Evolutionary conservation across 2,888 invertebrate species (phyloP).

Genomic region (Nomada fabriciana): DNA sequence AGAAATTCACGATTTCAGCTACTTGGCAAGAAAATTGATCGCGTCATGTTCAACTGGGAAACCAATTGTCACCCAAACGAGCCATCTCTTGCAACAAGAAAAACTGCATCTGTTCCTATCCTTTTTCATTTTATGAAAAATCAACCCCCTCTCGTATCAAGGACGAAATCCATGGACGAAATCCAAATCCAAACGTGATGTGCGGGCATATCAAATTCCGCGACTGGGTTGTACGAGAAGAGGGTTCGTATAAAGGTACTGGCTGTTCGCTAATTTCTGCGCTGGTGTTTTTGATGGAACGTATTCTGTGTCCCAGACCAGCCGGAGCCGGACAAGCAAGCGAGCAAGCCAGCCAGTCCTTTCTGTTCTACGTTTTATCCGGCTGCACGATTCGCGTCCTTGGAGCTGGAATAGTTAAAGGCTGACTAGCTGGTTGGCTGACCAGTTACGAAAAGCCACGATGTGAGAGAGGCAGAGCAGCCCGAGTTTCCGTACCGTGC

Average conservation of each 20-base stretch:
- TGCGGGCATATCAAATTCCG: too few relatives aligned
- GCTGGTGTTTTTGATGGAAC: constrained; percentile 52
- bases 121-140: too few relatives aligned
- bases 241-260: constrained; percentile 2
- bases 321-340: constrained; percentile 2
- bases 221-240: neutral
- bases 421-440: constrained; percentile 1
- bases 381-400: constrained; percentile 26
- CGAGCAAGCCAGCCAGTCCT: constrained; percentile 11
- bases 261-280: constrained; percentile 47
- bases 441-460: constrained; percentile 46
- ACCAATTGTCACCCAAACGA: neutral
- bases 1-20: neutral
- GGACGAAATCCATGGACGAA: too few relatives aligned
- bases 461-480: neutral
- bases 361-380: constrained; percentile 46
- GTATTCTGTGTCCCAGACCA: constrained; percentile 29
- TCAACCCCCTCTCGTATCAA: too few relatives aligned
- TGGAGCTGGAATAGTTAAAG: constrained; percentile 4
- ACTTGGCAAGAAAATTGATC: neutral
- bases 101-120: too few relatives aligned
- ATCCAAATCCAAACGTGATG: too few relatives aligned
- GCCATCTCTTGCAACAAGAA: neutral
- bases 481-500: constrained; percentile 43
- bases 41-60: neutral